These are phyloP conservation scores for Rhinogobio ventralis DNA, from an alignment of 2,797 vertebrate genomes.

Conservation along the genomic window DNA sequence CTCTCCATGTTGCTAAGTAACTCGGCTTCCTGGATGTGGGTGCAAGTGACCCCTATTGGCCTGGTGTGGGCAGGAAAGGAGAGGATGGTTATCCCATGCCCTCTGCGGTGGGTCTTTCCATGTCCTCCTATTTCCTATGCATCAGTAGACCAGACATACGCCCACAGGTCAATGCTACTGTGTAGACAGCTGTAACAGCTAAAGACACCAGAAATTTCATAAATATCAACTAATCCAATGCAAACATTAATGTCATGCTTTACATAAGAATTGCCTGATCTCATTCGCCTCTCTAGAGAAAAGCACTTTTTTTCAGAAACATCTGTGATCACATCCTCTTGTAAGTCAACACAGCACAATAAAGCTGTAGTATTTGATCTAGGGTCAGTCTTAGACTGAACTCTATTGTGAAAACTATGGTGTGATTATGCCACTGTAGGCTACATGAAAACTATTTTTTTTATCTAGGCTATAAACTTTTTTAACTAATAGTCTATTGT, in stretches of 20 bases:
- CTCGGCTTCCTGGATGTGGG: conserved; percentile 30
- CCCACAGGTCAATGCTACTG: conserved; percentile 14
- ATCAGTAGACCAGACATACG: conserved; percentile 7
- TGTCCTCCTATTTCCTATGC: conserved; percentile 34
- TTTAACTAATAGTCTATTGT: background rate
- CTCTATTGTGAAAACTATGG: background rate
- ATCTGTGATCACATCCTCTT: background rate
- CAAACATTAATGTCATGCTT: conserved; percentile 19
- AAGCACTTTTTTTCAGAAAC: background rate
- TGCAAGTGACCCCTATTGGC: conserved; percentile 20
- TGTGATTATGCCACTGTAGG: background rate
- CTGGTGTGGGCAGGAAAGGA: conserved; percentile 45
- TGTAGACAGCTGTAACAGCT: background rate
- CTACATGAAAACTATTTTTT: no score
- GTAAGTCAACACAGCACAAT: background rate
- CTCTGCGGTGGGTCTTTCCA: conserved; percentile 38
- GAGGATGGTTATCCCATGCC: conserved; percentile 31
- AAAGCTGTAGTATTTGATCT: conserved; percentile 14
- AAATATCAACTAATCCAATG: conserved; percentile 15
- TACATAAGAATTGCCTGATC: background rate
- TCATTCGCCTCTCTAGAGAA: background rate
- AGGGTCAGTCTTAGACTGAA: background rate
- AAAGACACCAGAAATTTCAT: background rate
- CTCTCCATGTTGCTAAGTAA: conserved; percentile 44
- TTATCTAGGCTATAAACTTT: no score